Conservation (phyloP, 1,140 invertebrate genomes). For the Dufourea novaeangliae region DNA sequence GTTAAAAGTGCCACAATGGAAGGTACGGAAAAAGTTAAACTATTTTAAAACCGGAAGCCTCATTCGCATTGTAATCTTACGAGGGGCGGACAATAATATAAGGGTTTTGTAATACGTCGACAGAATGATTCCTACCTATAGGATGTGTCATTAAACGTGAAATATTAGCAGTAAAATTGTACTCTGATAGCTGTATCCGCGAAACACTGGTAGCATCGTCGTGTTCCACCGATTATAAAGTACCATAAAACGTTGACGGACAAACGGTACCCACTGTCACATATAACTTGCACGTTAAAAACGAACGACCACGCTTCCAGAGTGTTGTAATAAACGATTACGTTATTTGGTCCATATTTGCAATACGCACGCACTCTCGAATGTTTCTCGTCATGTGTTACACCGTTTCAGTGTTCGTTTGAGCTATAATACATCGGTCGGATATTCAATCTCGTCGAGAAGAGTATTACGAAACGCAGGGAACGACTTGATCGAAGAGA, state of each 20-base stretch:
- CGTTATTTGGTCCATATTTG: constrained; percentile 54
- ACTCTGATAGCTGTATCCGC: constrained; percentile 44
- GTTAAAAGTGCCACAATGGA: background rate
- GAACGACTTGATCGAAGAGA: background rate
- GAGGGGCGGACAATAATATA: background rate
- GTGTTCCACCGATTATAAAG: constrained; percentile 6
- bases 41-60: background rate
- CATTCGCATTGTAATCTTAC: background rate
- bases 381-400: constrained; percentile 7
- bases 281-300: constrained; percentile 14
- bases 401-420: background rate
- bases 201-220: constrained; percentile 16
- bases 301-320: background rate
- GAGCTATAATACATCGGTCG: constrained; percentile 1
- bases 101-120: constrained; percentile 5
- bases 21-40: background rate
- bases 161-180: constrained; percentile 49
- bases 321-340: constrained; percentile 28
- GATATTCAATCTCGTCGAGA: background rate
- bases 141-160: background rate
- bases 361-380: constrained; percentile 18
- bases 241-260: constrained; percentile 29
- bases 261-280: background rate
- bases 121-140: constrained; percentile 19
- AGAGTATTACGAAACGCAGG: background rate